Percentiles rank a stretch among this genome's conserved stretches.
phyloP scores from a whole-genome alignment of 2,113 vertebrate genomes.

The Menidia beryllina region DNA sequence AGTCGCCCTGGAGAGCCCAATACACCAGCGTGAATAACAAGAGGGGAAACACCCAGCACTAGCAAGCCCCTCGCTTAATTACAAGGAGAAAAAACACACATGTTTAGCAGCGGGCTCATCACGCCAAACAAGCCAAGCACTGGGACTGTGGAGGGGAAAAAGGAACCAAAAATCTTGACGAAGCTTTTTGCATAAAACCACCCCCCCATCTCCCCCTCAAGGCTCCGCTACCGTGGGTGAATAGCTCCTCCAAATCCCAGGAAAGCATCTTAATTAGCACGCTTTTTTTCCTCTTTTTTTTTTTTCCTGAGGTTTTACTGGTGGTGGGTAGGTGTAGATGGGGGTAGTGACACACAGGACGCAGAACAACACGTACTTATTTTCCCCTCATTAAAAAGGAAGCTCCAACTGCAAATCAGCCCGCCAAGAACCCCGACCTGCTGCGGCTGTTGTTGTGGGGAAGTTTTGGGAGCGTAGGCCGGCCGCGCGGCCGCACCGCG shows the following conservation, averaged over 20 bases:
- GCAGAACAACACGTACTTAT: constrained; percentile 74
- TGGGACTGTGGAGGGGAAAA: constrained; percentile 31
- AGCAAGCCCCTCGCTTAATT: constrained; percentile 67
- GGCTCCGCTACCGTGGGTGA: constrained; percentile 58
- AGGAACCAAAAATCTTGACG: constrained; percentile 28
- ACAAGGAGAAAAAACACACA: constrained; percentile 45
- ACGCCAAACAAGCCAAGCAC: constrained; percentile 57
- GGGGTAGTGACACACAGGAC: constrained; percentile 64
- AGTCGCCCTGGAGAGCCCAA: constrained; percentile 60
- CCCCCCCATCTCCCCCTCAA: constrained; percentile 59
- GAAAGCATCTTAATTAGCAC: constrained; percentile 77
- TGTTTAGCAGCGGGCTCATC: constrained; percentile 59
- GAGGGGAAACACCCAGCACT: constrained; percentile 48
- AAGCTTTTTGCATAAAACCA: constrained; percentile 55
- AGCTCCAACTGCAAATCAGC: constrained; percentile 71
- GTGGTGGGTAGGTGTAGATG: constrained; percentile 59
- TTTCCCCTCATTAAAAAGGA: constrained; percentile 79
- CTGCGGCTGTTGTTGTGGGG: constrained; percentile 64
- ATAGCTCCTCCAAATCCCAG: constrained; percentile 59
- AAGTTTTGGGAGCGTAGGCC: constrained; percentile 71
- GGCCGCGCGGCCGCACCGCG: constrained; percentile 53
- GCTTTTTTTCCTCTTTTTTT: constrained; percentile 28
- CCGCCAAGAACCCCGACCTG: constrained; percentile 76
- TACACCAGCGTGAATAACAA: constrained; percentile 35
- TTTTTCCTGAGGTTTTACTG: constrained; percentile 30